Percentiles rank a stretch among this genome's conserved stretches.
Conservation (phyloP, 2,888 invertebrate species). For the Melikaiella ostensackeni region DNA sequence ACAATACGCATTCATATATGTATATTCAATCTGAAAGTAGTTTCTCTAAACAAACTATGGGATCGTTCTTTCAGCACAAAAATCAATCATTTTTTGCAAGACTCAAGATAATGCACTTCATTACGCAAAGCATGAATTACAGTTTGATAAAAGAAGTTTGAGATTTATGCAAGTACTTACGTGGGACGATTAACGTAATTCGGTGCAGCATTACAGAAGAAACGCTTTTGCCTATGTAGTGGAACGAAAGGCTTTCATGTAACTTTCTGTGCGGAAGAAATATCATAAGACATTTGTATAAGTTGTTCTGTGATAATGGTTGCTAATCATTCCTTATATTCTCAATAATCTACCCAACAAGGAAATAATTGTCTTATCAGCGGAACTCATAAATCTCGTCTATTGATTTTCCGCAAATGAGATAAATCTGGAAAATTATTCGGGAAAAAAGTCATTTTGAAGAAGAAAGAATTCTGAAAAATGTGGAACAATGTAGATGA, state of each 20-base stretch:
- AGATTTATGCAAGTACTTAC: slow-evolving; percentile 36
- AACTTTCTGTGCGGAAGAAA: slow-evolving; percentile 40
- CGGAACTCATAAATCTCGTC: not conserved
- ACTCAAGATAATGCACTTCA: not conserved
- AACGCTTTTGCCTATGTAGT: slow-evolving; percentile 15
- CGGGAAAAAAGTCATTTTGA: not conserved
- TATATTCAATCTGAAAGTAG: too few relatives aligned
- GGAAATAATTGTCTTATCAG: slow-evolving; percentile 26
- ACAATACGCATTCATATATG: too few relatives aligned
- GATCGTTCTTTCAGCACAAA: too few relatives aligned
- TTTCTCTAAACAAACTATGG: too few relatives aligned
- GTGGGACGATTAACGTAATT: slow-evolving; percentile 31
- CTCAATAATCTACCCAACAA: slow-evolving; percentile 16
- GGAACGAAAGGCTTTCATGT: slow-evolving; percentile 36
- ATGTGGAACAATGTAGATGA: not conserved
- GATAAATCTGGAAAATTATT: not conserved
- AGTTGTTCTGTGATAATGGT: slow-evolving; percentile 20
- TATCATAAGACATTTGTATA: slow-evolving; percentile 23
- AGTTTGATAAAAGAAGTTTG: slow-evolving; percentile 29
- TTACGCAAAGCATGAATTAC: slow-evolving; percentile 9
- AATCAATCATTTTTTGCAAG: not conserved
- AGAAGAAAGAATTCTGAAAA: not conserved
- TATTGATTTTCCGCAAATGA: not conserved
- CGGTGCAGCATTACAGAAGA: slow-evolving; percentile 24
- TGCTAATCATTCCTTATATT: not conserved